Evolutionary conservation across 2,797 vertebrate species (phyloP).

Genomic region (Mastacembelus armatus): DNA sequence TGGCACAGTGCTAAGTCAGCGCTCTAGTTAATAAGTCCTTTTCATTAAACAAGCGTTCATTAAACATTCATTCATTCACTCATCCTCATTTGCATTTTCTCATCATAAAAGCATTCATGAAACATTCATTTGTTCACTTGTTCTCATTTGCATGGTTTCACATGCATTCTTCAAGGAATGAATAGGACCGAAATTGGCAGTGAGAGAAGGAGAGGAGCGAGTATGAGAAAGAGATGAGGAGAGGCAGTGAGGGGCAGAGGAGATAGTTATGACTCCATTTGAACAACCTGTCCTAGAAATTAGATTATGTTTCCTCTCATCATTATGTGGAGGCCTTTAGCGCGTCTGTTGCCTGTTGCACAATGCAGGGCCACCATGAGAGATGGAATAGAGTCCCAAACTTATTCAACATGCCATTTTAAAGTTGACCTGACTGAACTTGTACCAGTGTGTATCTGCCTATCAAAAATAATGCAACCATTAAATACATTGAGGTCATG

Average conservation of each 20-base stretch:
- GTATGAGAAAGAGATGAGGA: constrained; percentile 9
- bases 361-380: constrained; percentile 27
- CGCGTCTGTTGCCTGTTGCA: constrained; percentile 59
- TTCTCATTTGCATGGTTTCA: constrained; percentile 73
- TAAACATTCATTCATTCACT: constrained; percentile 84
- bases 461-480: constrained; percentile 27
- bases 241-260: constrained; percentile 20
- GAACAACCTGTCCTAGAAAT: constrained; percentile 71
- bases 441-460: constrained; percentile 12
- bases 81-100: constrained; percentile 81
- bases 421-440: constrained; percentile 40
- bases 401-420: too few relatives aligned
- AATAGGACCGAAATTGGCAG: constrained; percentile 48
- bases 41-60: constrained; percentile 84
- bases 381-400: too few relatives aligned
- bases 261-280: constrained; percentile 69
- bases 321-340: constrained; percentile 54
- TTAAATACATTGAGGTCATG: constrained; percentile 27
- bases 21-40: constrained; percentile 83
- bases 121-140: constrained; percentile 83
- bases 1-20: constrained; percentile 73
- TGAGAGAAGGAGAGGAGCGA: constrained; percentile 25
- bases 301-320: constrained; percentile 67
- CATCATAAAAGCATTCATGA: constrained; percentile 82
- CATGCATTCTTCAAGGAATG: constrained; percentile 66